Evolutionary conservation across 92 coral and sea anemone species (phyloP).

Genomic region (Chrysogorgia sp.): DNA sequence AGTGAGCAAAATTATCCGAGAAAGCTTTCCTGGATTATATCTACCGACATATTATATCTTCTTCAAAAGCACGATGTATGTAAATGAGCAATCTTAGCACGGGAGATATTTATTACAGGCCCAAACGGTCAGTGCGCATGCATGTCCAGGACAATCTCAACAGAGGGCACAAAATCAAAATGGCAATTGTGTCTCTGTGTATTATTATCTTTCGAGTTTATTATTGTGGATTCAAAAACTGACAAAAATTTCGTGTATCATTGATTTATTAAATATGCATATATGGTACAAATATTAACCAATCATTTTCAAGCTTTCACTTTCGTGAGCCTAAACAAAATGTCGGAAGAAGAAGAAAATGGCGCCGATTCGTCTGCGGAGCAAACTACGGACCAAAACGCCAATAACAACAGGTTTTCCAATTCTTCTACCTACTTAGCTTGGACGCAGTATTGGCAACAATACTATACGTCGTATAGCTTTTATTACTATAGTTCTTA

Average conservation of each 20-base stretch:
- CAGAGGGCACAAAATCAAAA: too few species aligned
- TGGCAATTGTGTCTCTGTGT: too few species aligned
- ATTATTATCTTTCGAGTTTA: too few species aligned
- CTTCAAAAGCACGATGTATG: too few species aligned
- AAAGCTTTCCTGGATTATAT: too few species aligned
- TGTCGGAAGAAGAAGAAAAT: constrained; percentile 1
- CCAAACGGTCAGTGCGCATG: too few species aligned
- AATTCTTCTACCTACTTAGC: constrained; percentile 19
- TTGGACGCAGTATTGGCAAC: constrained; percentile 34
- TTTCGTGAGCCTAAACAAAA: constrained; percentile 11
- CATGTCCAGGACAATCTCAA: too few species aligned
- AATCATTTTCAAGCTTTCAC: constrained; percentile 14
- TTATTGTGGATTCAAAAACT: too few species aligned
- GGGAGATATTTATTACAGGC: too few species aligned
- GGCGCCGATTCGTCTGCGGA: background rate
- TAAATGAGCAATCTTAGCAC: too few species aligned
- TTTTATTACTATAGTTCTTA: constrained; percentile 32
- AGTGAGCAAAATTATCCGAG: too few species aligned
- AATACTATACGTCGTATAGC: constrained; percentile 23
- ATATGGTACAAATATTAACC: background rate
- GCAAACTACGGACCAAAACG: constrained; percentile 2
- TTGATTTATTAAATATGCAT: background rate
- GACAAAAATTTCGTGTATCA: background rate
- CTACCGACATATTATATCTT: too few species aligned
- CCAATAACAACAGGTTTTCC: constrained; percentile 6